These are phyloP conservation scores for Empidonax traillii DNA, from an alignment of 2,113 vertebrate genomes.

Conservation along the genomic window DNA sequence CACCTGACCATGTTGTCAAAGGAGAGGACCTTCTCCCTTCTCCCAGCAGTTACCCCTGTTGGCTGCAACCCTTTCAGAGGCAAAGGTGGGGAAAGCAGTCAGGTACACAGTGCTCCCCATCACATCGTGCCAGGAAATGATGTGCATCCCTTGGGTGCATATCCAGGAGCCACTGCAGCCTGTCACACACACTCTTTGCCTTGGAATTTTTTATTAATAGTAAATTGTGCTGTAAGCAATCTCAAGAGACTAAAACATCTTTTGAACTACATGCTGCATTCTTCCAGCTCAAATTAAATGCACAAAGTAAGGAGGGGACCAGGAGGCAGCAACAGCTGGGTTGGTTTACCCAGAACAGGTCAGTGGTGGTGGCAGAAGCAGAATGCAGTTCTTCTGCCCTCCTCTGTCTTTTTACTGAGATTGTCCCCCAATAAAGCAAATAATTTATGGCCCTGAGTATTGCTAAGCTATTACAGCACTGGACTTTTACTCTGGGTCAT, in stretches of 20 bases:
- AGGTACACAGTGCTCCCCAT: background rate
- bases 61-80: background rate
- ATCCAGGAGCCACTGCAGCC: background rate
- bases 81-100: background rate
- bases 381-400: background rate
- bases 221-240: background rate
- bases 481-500: background rate
- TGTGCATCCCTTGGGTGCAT: too few species aligned
- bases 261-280: background rate
- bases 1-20: accelerated
- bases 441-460: background rate
- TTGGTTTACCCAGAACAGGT: background rate
- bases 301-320: background rate
- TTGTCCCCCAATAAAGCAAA: background rate
- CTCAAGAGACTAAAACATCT: background rate
- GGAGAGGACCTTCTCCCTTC: background rate
- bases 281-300: background rate
- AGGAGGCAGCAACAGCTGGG: background rate
- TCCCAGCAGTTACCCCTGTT: accelerated
- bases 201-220: background rate
- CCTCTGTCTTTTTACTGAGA: background rate
- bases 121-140: background rate
- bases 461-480: background rate
- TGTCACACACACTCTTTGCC: background rate
- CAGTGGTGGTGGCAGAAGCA: background rate